These are phyloP conservation scores for Xiphophorus birchmanni DNA, from an alignment of 2,797 vertebrate genomes.

Conservation along the genomic window DNA sequence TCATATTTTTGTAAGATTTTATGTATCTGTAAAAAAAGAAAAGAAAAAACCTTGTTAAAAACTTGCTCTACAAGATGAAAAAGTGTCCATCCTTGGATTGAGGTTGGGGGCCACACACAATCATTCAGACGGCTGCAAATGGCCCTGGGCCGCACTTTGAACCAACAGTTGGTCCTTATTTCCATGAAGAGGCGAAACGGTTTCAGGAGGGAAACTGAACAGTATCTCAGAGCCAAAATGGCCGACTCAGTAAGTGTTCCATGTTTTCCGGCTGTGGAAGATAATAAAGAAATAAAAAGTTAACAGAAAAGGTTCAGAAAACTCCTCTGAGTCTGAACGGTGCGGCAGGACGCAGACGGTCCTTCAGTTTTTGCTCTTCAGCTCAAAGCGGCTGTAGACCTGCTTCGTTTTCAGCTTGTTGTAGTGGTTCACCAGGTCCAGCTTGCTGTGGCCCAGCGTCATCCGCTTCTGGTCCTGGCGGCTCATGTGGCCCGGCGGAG, in stretches of 20 bases:
- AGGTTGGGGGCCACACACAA: too few species aligned
- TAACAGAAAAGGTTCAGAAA: background rate
- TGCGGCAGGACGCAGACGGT: background rate
- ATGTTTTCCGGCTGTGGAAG: background rate
- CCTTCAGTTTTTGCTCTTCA: constrained; percentile 76
- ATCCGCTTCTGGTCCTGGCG: constrained; percentile 86
- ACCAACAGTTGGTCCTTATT: background rate
- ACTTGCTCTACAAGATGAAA: too few species aligned
- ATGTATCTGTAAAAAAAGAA: too few species aligned
- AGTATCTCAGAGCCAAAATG: background rate
- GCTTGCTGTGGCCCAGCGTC: constrained; percentile 97
- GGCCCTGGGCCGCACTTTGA: too few species aligned
- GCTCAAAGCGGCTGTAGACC: constrained; percentile 92
- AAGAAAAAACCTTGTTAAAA: too few species aligned
- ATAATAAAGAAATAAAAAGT: background rate
- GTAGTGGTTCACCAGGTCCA: constrained; percentile 95
- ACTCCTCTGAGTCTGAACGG: background rate
- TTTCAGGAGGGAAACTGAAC: background rate
- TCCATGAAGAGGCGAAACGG: background rate
- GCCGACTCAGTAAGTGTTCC: background rate
- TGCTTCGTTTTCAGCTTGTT: constrained; percentile 90
- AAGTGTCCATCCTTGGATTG: too few species aligned
- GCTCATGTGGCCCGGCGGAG: constrained; percentile 41
- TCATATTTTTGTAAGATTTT: too few species aligned
- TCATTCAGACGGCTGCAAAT: background rate